These are phyloP conservation scores for Simalia tracyae DNA, from an alignment of 2,797 vertebrate genomes.

Conservation along the genomic window DNA sequence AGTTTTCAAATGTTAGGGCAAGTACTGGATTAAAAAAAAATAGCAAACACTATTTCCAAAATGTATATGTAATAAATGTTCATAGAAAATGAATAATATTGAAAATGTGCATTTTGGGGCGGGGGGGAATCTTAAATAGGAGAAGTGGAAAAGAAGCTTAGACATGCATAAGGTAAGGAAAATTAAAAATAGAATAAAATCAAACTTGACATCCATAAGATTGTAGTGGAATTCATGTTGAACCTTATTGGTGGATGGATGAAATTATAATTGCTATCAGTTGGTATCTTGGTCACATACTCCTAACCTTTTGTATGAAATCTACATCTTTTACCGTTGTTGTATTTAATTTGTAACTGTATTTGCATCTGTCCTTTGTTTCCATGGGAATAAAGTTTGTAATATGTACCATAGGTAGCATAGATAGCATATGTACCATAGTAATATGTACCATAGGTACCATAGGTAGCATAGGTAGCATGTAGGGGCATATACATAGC, in stretches of 20 bases:
- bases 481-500: neutral
- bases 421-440: neutral
- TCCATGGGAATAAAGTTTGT: slow-evolving; percentile 2
- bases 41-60: no score
- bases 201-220: neutral
- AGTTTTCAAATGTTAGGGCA: no score
- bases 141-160: no score
- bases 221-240: neutral
- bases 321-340: neutral
- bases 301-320: neutral
- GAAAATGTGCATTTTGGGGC: no score
- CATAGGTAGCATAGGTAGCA: no score
- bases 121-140: no score
- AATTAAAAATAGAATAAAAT: no score
- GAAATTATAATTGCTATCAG: neutral
- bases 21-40: no score
- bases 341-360: neutral
- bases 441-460: no score
- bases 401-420: neutral
- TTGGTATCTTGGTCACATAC: neutral
- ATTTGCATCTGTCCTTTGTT: neutral
- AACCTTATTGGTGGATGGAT: neutral
- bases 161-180: no score
- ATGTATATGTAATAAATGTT: no score
- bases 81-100: no score